Evolutionary conservation across 2,797 vertebrate species (phyloP).

Genomic region (Podarcis siculus): DNA sequence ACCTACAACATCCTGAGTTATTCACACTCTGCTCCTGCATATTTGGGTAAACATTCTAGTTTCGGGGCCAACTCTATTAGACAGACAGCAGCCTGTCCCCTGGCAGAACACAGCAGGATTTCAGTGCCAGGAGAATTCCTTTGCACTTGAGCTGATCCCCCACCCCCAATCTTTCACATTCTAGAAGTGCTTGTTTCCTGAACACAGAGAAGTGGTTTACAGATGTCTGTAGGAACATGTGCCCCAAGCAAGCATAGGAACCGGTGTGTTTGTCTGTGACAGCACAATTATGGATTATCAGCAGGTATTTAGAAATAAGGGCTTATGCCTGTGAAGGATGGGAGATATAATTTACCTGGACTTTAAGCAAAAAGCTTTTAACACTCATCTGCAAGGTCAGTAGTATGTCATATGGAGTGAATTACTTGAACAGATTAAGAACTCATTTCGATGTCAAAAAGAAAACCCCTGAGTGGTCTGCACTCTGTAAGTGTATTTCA

Average conservation of each 20-base stretch:
- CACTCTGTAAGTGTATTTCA: neutral
- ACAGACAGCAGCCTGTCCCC: no score
- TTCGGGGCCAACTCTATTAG: no score
- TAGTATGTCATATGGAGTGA: neutral
- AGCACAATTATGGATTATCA: neutral
- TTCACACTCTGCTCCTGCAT: no score
- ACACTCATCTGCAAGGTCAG: neutral
- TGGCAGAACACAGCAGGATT: no score
- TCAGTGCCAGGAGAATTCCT: neutral
- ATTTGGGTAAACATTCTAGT: no score
- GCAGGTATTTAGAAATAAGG: neutral
- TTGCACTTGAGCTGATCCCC: neutral
- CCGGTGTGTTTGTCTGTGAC: neutral
- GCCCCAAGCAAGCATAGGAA: neutral
- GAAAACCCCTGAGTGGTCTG: neutral
- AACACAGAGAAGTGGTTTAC: neutral
- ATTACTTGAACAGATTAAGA: conserved; percentile 27
- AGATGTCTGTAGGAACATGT: neutral
- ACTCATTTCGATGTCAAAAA: neutral
- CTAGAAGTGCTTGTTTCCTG: neutral
- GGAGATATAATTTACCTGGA: neutral
- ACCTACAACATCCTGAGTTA: no score
- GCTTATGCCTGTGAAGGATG: neutral
- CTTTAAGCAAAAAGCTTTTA: neutral
- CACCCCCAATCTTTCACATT: neutral